phyloP scores from a whole-genome alignment of 2,888 invertebrate species.

The Pimpla rufipes region DNA sequence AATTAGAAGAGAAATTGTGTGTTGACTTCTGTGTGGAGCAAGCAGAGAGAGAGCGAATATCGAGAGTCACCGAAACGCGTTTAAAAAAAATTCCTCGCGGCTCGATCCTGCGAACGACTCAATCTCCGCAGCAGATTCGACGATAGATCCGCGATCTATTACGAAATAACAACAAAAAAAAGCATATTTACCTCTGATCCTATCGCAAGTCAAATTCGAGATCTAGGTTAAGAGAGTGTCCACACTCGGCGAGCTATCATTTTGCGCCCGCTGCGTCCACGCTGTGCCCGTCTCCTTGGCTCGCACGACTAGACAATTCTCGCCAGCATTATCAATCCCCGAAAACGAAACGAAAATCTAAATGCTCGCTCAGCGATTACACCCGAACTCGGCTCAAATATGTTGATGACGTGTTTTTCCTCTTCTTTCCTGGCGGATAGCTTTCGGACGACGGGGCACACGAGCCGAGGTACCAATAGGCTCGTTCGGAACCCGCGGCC shows the following conservation, averaged over 20 bases:
- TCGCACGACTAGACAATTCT: conserved; percentile 33
- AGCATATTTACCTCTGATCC: conserved; percentile 69
- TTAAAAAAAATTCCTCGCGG: background rate
- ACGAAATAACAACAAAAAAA: conserved; percentile 38
- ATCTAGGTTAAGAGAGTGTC: conserved; percentile 75
- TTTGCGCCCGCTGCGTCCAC: conserved; percentile 45
- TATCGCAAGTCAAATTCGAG: conserved; percentile 64
- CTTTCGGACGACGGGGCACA: conserved; percentile 17
- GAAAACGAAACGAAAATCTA: conserved; percentile 51
- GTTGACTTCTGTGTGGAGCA: background rate
- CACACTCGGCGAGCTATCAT: conserved; percentile 70
- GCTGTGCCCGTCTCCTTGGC: conserved; percentile 1
- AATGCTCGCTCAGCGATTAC: conserved; percentile 13
- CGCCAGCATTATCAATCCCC: conserved; percentile 57
- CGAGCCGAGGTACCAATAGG: conserved; percentile 25
- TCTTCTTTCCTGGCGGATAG: conserved; percentile 49
- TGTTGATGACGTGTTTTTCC: conserved; percentile 79
- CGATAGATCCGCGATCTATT: background rate
- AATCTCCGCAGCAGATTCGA: background rate
- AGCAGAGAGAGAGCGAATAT: background rate
- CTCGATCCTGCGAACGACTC: background rate
- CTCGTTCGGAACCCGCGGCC: background rate
- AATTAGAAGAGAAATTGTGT: background rate
- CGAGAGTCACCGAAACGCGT: background rate
- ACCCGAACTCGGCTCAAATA: conserved; percentile 47